Percentiles rank a stretch among this genome's conserved stretches.
Evolutionary conservation across 1,140 invertebrate species (phyloP).

Genomic region (Spodoptera litura): DNA sequence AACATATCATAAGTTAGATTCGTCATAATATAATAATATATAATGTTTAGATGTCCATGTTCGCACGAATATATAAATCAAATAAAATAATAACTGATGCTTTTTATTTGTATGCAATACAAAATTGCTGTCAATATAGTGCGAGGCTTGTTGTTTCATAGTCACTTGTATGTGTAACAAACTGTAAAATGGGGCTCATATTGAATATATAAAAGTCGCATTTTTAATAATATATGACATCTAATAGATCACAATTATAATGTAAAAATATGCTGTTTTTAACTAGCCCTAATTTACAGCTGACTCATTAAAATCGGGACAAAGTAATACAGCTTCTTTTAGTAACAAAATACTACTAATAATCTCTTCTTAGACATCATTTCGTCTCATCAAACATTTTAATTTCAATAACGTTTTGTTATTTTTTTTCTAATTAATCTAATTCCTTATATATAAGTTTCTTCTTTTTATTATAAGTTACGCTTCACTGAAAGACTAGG

Average conservation of each 20-base stretch:
- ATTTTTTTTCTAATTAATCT: neutral
- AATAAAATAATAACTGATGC: constrained; percentile 28
- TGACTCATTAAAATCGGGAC: neutral
- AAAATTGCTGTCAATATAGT: constrained; percentile 43
- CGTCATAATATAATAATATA: neutral
- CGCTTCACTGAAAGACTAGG: neutral
- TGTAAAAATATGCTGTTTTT: neutral
- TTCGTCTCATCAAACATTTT: too few species aligned
- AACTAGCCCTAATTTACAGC: neutral
- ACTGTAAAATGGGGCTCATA: constrained; percentile 1
- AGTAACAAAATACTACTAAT: neutral
- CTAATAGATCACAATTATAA: neutral
- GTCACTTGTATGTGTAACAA: neutral
- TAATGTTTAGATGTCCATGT: constrained; percentile 18
- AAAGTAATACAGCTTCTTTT: constrained; percentile 2
- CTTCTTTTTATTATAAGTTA: neutral
- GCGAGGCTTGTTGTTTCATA: constrained; percentile 26
- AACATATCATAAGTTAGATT: constrained; percentile 2
- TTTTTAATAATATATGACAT: neutral
- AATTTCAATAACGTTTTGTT: too few species aligned
- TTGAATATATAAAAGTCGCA: too few species aligned
- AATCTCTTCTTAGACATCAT: neutral
- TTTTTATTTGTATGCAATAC: constrained; percentile 22
- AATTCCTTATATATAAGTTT: neutral
- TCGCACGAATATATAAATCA: constrained; percentile 5